Conservation (phyloP, 2,888 invertebrate genomes). For the Drosophila barbarae region DNA sequence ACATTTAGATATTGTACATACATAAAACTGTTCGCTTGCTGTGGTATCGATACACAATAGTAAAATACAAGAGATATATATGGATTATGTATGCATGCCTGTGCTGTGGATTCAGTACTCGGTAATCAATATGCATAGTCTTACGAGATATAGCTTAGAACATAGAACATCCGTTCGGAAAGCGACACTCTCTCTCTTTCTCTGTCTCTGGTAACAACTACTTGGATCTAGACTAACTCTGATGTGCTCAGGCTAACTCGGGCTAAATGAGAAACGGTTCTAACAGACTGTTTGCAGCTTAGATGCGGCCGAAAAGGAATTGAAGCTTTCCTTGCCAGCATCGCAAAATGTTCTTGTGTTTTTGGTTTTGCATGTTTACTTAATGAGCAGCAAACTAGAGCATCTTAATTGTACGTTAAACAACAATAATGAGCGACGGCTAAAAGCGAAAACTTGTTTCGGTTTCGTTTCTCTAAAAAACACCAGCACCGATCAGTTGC, state of each 20-base stretch:
- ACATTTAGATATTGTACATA: conserved; percentile 66
- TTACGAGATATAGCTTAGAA: conserved; percentile 65
- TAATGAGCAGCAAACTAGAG: conserved; percentile 55
- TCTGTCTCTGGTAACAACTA: conserved; percentile 58
- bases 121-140: conserved; percentile 57
- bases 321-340: conserved; percentile 41
- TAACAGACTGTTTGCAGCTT: conserved; percentile 34
- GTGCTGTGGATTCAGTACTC: conserved; percentile 29
- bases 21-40: conserved; percentile 38
- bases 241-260: conserved; percentile 43
- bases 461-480: conserved; percentile 30
- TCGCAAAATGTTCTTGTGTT: conserved; percentile 16
- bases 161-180: conserved; percentile 40
- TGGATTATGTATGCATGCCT: conserved; percentile 39
- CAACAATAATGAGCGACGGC: conserved; percentile 64
- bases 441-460: conserved; percentile 39
- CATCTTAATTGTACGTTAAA: conserved; percentile 46
- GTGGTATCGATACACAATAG: conserved; percentile 46
- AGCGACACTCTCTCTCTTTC: conserved; percentile 15
- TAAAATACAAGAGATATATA: conserved; percentile 41
- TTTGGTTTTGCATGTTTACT: conserved; percentile 13
- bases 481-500: conserved; percentile 40
- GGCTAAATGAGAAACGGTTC: conserved; percentile 36
- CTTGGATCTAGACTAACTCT: conserved; percentile 57
- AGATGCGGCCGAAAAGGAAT: conserved; percentile 43